Conservation (phyloP, 2,113 vertebrate genomes). For the Rafetus swinhoei region DNA sequence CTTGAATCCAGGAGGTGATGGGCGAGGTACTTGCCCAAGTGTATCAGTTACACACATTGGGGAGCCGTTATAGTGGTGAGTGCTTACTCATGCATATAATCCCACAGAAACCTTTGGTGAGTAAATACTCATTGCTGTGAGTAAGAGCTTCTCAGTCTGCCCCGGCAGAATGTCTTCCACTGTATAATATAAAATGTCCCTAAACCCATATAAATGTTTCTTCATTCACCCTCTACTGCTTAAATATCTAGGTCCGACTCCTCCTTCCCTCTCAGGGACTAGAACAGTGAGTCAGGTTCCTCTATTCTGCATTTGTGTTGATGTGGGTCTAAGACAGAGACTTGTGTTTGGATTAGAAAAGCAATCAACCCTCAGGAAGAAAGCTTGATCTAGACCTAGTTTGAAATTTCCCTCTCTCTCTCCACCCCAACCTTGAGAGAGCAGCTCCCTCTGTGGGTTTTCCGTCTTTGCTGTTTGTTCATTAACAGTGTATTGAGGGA, state of each 20-base stretch:
- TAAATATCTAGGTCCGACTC: not conserved
- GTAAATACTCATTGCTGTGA: not conserved
- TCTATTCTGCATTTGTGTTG: accelerated
- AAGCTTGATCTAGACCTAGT: conserved; percentile 3
- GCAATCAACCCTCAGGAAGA: not conserved
- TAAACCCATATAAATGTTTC: not conserved
- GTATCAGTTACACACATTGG: accelerated
- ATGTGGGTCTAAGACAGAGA: accelerated
- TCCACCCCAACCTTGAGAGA: conserved; percentile 62
- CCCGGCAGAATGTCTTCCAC: not conserved
- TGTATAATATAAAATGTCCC: no score
- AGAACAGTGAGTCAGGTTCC: not conserved
- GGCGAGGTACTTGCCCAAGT: not conserved
- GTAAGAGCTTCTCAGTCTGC: accelerated
- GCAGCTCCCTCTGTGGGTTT: conserved; percentile 63
- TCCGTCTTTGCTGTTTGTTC: conserved; percentile 49
- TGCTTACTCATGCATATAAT: not conserved
- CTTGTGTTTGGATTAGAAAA: not conserved
- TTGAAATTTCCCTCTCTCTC: conserved; percentile 42
- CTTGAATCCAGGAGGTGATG: not conserved
- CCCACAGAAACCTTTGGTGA: accelerated
- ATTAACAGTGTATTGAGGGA: conserved; percentile 30
- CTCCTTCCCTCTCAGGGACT: not conserved
- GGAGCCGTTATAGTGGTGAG: not conserved
- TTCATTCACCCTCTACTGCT: not conserved